Evolutionary conservation across 2,113 vertebrate genomes (phyloP).

Genomic region (Boulengeromyrus knoepffleri): DNA sequence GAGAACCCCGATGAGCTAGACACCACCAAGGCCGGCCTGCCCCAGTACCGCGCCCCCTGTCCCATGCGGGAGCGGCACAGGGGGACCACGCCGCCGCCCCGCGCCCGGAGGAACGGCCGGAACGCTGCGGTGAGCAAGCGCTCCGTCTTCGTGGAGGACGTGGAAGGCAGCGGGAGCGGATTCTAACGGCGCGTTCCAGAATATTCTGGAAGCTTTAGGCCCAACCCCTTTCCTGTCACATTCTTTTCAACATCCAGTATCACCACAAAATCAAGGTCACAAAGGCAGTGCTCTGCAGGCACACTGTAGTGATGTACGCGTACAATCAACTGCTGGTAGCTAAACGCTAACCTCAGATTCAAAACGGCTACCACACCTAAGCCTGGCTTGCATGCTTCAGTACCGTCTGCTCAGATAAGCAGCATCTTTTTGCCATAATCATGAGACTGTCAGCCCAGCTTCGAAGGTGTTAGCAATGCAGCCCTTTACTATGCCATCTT

Average conservation of each 20-base stretch:
- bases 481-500: not conserved
- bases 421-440: not conserved
- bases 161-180: slow-evolving; percentile 70
- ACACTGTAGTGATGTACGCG: not conserved
- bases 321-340: not conserved
- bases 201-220: not conserved
- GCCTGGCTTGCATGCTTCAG: slow-evolving; percentile 11
- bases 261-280: not conserved
- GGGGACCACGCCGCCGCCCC: slow-evolving; percentile 1
- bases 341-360: not conserved
- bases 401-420: not conserved
- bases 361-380: not conserved
- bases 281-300: not conserved
- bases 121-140: slow-evolving; percentile 57
- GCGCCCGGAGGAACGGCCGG: slow-evolving; percentile 30
- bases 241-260: not conserved
- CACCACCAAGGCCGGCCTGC: slow-evolving; percentile 62
- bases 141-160: slow-evolving; percentile 54
- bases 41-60: slow-evolving; percentile 54
- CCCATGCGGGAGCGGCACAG: slow-evolving; percentile 26
- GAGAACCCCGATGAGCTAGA: slow-evolving; percentile 59
- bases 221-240: not conserved
- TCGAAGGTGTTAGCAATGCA: not conserved
- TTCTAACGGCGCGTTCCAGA: slow-evolving; percentile 36
- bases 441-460: not conserved